These are phyloP conservation scores for Phylloscopus whistleri DNA, from an alignment of 2,113 vertebrate genomes.

Conservation along the genomic window DNA sequence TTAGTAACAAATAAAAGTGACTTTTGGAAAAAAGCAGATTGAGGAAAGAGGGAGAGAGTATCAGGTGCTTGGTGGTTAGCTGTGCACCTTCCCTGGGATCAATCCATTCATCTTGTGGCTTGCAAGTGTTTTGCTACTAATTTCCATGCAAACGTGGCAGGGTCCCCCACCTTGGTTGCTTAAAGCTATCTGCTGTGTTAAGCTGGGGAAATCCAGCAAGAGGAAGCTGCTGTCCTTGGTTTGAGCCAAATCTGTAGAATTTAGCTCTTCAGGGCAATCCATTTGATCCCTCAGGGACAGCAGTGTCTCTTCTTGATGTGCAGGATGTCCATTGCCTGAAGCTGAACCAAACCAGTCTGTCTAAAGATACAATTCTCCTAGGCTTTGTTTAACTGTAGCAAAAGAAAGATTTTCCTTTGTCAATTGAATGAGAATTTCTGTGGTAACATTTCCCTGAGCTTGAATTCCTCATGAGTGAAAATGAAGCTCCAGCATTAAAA, in stretches of 20 bases:
- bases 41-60: background rate
- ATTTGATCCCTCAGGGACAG: background rate
- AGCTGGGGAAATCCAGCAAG: background rate
- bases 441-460: slow-evolving; percentile 58
- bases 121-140: background rate
- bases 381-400: slow-evolving; percentile 1
- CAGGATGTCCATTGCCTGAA: background rate
- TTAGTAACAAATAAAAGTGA: background rate
- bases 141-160: background rate
- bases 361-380: background rate
- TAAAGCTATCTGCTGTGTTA: background rate
- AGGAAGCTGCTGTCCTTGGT: background rate
- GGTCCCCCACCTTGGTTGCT: background rate
- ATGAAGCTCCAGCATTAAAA: slow-evolving; percentile 73
- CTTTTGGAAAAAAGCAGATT: background rate
- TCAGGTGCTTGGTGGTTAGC: background rate
- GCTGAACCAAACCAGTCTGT: background rate
- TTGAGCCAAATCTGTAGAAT: background rate
- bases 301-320: background rate
- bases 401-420: slow-evolving; percentile 35
- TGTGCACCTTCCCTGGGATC: background rate
- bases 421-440: slow-evolving; percentile 38
- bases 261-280: background rate
- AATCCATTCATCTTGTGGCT: background rate
- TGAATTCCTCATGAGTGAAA: slow-evolving; percentile 70